phyloP scores from a whole-genome alignment of 2,797 vertebrate species.

The Psittacula derbiana region DNA sequence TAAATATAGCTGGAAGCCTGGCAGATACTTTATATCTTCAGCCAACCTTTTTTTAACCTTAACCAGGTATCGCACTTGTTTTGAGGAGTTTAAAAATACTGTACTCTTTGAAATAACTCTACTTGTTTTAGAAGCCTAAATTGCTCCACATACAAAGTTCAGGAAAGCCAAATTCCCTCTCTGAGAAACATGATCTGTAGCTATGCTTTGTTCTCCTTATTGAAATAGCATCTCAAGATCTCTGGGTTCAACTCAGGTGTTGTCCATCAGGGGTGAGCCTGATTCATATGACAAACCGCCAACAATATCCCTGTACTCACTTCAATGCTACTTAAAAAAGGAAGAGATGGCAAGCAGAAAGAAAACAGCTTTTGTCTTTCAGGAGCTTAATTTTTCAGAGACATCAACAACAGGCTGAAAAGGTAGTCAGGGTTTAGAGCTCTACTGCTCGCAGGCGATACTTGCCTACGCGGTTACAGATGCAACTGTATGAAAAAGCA shows the following conservation, averaged over 20 bases:
- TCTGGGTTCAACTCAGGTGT: accelerated
- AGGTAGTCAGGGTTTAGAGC: neutral
- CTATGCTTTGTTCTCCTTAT: neutral
- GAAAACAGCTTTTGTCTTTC: neutral
- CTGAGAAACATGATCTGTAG: accelerated
- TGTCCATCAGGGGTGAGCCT: neutral
- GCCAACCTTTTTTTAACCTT: neutral
- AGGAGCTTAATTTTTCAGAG: neutral
- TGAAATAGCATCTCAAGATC: neutral
- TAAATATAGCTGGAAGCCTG: neutral
- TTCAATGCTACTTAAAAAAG: neutral
- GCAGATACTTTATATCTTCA: neutral
- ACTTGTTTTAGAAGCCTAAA: neutral
- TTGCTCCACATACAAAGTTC: neutral
- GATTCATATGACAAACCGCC: neutral
- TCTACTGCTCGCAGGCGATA: accelerated
- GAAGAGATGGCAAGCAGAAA: neutral
- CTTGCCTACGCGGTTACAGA: neutral
- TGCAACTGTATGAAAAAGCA: neutral
- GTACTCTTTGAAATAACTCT: neutral
- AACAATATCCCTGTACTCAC: neutral
- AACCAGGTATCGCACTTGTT: neutral
- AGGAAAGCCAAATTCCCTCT: neutral
- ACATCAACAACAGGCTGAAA: neutral
- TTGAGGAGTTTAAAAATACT: neutral